Evolutionary conservation across 2,888 invertebrate genomes (phyloP).

Genomic region (Entomobrya multifasciata): DNA sequence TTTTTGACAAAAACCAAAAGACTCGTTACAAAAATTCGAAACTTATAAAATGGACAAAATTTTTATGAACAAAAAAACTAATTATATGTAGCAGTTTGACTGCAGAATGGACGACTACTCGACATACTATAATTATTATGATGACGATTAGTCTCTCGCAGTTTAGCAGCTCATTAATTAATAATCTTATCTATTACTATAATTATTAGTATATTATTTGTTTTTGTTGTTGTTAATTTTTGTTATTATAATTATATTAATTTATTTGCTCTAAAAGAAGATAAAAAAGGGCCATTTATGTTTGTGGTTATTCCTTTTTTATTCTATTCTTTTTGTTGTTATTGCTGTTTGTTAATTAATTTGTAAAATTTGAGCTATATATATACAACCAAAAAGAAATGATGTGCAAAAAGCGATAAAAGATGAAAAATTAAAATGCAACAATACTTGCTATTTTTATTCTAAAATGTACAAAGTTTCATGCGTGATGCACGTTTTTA

Average conservation of each 20-base stretch:
- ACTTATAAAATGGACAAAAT: slow-evolving; percentile 52
- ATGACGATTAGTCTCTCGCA: slow-evolving; percentile 56
- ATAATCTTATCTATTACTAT: slow-evolving; percentile 24
- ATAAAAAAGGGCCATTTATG: background rate
- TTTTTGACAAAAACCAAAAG: slow-evolving; percentile 32
- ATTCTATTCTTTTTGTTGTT: slow-evolving; percentile 33
- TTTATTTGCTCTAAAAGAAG: slow-evolving; percentile 57
- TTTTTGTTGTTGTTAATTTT: slow-evolving; percentile 47
- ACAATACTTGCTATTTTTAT: slow-evolving; percentile 50
- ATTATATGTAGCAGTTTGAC: slow-evolving; percentile 28
- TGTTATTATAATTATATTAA: slow-evolving; percentile 57
- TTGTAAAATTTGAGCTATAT: slow-evolving; percentile 65
- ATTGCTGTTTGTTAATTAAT: slow-evolving; percentile 63
- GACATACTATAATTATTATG: slow-evolving; percentile 33
- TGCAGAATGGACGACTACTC: slow-evolving; percentile 49
- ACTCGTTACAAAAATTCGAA: slow-evolving; percentile 22
- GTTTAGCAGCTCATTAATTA: slow-evolving; percentile 60
- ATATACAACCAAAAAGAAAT: slow-evolving; percentile 33
- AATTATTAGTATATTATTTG: slow-evolving; percentile 33
- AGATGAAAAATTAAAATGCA: slow-evolving; percentile 63
- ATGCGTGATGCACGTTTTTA: background rate
- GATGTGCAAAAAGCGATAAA: slow-evolving; percentile 47
- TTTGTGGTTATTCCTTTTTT: too few species aligned
- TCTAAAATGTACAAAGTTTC: background rate
- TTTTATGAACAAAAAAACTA: background rate